Conservation (phyloP, 2,113 vertebrate species). For the Suncus etruscus region DNA sequence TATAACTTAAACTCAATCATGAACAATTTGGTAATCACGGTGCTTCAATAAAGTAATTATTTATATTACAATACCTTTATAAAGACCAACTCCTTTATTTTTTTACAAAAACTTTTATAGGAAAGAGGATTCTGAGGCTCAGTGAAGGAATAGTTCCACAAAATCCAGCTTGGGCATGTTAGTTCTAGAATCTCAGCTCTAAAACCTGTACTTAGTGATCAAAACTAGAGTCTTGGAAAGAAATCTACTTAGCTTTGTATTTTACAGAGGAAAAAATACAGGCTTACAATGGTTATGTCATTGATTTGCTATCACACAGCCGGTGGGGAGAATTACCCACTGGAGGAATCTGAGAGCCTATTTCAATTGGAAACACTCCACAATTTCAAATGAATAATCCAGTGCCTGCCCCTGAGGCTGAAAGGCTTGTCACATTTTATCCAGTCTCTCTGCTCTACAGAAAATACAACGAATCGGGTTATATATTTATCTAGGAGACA, state of each 20-base stretch:
- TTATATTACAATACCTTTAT: neutral
- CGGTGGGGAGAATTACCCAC: neutral
- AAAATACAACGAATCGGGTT: slow-evolving; percentile 35
- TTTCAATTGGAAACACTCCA: neutral
- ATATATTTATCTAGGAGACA: slow-evolving; percentile 60
- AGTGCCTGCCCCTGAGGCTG: neutral
- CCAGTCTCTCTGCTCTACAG: slow-evolving; percentile 21
- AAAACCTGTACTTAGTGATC: neutral
- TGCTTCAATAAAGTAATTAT: too few species aligned
- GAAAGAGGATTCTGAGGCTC: neutral
- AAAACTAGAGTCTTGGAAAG: neutral
- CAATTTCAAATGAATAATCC: neutral
- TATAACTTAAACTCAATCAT: too few species aligned
- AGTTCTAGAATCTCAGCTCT: neutral
- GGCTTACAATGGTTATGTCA: neutral
- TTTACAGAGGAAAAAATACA: slow-evolving; percentile 49
- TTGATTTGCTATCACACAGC: neutral
- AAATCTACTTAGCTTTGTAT: neutral
- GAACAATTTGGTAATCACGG: too few species aligned
- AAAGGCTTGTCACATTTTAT: slow-evolving; percentile 50
- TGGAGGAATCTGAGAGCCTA: neutral
- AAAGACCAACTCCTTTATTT: neutral
- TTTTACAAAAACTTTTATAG: neutral
- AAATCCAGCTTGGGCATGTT: neutral
- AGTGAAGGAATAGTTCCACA: neutral